Evolutionary conservation across 2,888 invertebrate species (phyloP).

Genomic region (Apamea sordens): DNA sequence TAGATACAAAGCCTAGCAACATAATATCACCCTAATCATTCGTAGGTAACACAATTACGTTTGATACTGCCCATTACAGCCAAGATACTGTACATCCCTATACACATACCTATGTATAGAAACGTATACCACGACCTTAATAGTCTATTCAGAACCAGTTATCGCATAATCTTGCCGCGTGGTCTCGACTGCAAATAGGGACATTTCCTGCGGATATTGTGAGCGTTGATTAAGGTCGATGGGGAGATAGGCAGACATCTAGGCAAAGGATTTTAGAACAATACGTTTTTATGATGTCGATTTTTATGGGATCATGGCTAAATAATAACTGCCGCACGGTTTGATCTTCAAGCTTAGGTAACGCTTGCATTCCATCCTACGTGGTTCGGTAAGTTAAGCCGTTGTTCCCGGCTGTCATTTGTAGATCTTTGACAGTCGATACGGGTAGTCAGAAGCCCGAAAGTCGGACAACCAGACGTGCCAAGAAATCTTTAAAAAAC

Average conservation of each 20-base stretch:
- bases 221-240: conserved; percentile 35
- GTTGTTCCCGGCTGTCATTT: background rate
- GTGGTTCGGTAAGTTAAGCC: background rate
- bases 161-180: conserved; percentile 49
- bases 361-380: background rate
- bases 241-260: conserved; percentile 5
- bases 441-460: background rate
- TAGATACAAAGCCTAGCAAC: background rate
- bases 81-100: background rate
- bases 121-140: conserved; percentile 21
- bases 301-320: background rate
- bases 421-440: background rate
- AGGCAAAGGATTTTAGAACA: background rate
- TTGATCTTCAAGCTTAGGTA: background rate
- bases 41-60: background rate
- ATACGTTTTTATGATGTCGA: background rate
- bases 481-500: too few species aligned
- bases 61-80: conserved; percentile 9
- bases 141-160: conserved; percentile 41
- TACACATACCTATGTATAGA: background rate
- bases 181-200: conserved; percentile 50
- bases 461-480: background rate
- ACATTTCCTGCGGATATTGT: conserved; percentile 50
- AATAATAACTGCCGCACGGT: background rate
- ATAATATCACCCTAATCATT: background rate